phyloP scores from a whole-genome alignment of 2,113 vertebrate species.

The Sapayoa aenigma region DNA sequence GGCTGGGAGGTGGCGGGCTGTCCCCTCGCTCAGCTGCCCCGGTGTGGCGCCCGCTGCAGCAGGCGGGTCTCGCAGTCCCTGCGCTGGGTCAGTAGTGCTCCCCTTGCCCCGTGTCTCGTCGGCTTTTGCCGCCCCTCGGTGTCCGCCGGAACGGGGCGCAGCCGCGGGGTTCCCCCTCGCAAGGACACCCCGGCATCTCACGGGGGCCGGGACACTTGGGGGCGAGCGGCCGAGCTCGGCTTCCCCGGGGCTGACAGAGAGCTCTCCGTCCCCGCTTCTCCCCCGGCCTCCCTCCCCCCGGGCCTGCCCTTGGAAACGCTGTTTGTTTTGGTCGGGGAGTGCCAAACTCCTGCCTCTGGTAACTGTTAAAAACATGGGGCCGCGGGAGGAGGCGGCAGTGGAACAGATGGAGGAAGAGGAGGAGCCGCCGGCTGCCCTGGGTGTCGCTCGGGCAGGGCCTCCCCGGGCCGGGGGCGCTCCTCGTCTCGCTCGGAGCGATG shows the following conservation, averaged over 20 bases:
- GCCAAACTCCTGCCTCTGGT: constrained; percentile 22
- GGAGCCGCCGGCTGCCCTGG: background rate
- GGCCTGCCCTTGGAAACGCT: constrained; percentile 41
- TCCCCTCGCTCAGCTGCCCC: background rate
- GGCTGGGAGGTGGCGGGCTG: background rate
- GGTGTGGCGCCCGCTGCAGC: background rate
- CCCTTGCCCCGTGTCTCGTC: background rate
- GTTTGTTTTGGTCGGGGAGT: constrained; percentile 51
- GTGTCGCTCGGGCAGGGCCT: background rate
- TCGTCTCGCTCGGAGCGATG: fast-evolving
- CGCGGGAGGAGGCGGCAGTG: background rate
- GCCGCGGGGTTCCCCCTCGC: background rate
- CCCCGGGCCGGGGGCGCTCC: fast-evolving
- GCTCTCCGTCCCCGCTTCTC: too few species aligned
- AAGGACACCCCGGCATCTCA: background rate
- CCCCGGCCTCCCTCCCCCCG: background rate
- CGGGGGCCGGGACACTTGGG: background rate
- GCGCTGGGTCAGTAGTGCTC: background rate
- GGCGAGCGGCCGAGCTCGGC: background rate
- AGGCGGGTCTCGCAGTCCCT: background rate
- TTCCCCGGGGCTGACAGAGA: background rate
- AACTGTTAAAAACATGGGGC: constrained; percentile 36
- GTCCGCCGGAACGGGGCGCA: background rate
- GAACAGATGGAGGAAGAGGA: constrained; percentile 40
- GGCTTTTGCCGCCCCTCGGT: too few species aligned